Base-by-base conservation (phyloP, 2,888 invertebrate genomes). In the Noctua janthina region DNA sequence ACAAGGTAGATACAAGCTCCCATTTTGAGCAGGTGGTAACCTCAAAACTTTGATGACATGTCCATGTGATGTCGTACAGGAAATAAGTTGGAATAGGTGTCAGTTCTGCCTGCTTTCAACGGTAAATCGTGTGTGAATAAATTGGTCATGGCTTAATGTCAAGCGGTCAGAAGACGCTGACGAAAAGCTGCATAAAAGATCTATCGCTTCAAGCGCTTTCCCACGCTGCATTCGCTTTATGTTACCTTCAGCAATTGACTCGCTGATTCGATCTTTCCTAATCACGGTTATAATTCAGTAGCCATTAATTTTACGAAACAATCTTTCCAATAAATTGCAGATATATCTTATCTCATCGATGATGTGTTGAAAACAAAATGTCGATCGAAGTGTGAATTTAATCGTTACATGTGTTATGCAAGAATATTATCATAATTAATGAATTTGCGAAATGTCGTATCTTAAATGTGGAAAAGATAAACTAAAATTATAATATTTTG, bases 1-100 rank as follows among this genome's bases (percentile, higher is more conserved):
- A 88, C 92, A 93, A 93, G 51, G 69, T 70, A 82, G 91, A 90
- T 89, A 90, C 88, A 87, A 89, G 90, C 89, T 90, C 91, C 89
- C 82, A 89, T 90, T 88, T 84, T 74, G 74, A 85, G 78, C 89
- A 89, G 89, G 89, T 90, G 88, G 83, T 89, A 87, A 87, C 88
- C 90, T 89, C 86, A 84, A 84, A 89, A 81, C 23, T 78, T 78
- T 83, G 80, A 89, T 83, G 82, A 87, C 83, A 83, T 79, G 89
- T 76, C 85, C 74, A 76, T 82, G 80, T 77, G 71, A 76, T 85
- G 76, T 73, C 84, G 82, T 83, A 85, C 74, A 86, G 87, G 85
- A 86, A 86, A 87, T 87, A 71, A 81, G 64, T 5, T 75, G 68
- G 62, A 80, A 75, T 83, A 74, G 72, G 76, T 79, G 81, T 77